phyloP scores from a whole-genome alignment of 92 coral and sea anemone species.

The Galaxea fascicularis region DNA sequence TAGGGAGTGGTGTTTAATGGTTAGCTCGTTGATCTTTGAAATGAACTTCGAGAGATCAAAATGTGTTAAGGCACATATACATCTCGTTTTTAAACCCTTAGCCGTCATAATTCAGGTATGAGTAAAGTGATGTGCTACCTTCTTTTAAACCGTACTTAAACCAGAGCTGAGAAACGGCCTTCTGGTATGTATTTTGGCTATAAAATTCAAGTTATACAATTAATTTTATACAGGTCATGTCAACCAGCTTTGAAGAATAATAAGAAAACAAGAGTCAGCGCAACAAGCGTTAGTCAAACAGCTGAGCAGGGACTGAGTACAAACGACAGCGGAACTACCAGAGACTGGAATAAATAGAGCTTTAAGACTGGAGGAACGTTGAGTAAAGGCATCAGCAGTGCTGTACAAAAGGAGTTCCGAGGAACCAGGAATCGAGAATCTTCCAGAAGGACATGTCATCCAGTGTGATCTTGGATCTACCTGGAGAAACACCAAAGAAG shows the following conservation, averaged over 20 bases:
- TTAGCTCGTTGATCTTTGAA: background rate
- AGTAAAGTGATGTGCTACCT: too few relatives aligned
- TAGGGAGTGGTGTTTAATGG: too few relatives aligned
- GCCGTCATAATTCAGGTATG: too few relatives aligned
- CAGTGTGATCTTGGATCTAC: conserved; percentile 9
- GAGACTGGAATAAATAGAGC: conserved; percentile 82
- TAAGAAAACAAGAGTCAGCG: conserved; percentile 55
- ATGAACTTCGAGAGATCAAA: background rate
- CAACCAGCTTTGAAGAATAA: conserved; percentile 48
- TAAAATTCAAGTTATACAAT: background rate
- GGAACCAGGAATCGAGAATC: conserved; percentile 45
- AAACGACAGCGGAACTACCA: conserved; percentile 64
- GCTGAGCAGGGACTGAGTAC: conserved; percentile 43
- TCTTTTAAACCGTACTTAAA: too few relatives aligned
- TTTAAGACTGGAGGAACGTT: conserved; percentile 54
- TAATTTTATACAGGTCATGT: conserved; percentile 62
- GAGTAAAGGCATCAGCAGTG: conserved; percentile 52
- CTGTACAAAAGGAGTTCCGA: conserved; percentile 51
- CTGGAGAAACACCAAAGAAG: conserved; percentile 18
- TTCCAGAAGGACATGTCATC: conserved; percentile 56
- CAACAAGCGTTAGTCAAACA: conserved; percentile 53
- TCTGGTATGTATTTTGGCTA: too few relatives aligned
- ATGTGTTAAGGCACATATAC: background rate
- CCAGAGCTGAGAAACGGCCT: too few relatives aligned
- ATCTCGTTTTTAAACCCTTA: too few relatives aligned